Conservation (phyloP, 2,113 vertebrate genomes). For the Setophaga petechia region DNA sequence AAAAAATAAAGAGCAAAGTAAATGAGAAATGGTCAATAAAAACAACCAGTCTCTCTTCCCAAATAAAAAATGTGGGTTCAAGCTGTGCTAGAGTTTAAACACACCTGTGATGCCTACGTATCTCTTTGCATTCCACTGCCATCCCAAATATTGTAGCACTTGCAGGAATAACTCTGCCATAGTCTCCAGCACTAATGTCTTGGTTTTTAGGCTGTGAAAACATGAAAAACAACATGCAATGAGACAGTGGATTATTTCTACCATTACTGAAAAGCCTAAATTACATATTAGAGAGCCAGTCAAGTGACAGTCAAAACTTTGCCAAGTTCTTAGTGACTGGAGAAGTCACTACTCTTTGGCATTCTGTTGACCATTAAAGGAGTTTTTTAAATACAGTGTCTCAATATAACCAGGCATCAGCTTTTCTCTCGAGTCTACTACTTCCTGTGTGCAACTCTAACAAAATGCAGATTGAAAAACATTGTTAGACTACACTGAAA, state of each 20-base stretch:
- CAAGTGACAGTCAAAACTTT: not conserved
- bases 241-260: not conserved
- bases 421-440: not conserved
- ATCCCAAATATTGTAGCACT: slow-evolving; percentile 89
- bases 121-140: slow-evolving; percentile 90
- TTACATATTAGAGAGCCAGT: not conserved
- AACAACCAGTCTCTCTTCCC: not conserved
- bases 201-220: slow-evolving; percentile 71
- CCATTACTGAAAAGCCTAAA: not conserved
- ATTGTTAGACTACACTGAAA: not conserved
- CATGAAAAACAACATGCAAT: not conserved
- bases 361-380: not conserved
- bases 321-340: not conserved
- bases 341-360: not conserved
- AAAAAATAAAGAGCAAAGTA: not conserved
- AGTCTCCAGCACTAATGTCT: slow-evolving; percentile 60
- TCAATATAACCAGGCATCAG: not conserved
- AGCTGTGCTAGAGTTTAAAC: not conserved
- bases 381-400: not conserved
- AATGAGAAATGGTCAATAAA: not conserved
- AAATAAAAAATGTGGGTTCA: not conserved
- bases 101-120: slow-evolving; percentile 94
- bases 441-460: not conserved
- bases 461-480: not conserved
- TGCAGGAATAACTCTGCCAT: slow-evolving; percentile 92